These are phyloP conservation scores for Cyclophora albipunctata DNA, from an alignment of 2,888 invertebrate species.

Conservation along the genomic window DNA sequence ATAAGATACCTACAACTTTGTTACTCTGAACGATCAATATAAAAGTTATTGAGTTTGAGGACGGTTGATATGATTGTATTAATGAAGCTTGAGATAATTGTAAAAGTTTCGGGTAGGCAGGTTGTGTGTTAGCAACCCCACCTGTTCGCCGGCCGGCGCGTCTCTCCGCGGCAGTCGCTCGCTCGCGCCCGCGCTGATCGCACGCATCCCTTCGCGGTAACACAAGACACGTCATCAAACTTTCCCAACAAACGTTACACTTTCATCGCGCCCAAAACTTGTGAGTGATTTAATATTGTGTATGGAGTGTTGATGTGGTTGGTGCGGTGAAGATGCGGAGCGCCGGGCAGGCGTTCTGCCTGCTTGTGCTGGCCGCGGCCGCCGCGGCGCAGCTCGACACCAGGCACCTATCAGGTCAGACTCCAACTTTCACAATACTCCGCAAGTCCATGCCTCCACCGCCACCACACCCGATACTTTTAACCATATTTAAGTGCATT, in stretches of 20 bases:
- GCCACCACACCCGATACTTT: neutral
- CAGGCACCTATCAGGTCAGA: slow-evolving; percentile 62
- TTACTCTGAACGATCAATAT: no score
- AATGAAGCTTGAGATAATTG: no score
- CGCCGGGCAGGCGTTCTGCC: slow-evolving; percentile 68
- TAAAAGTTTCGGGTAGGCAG: slow-evolving; percentile 10
- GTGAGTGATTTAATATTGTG: slow-evolving; percentile 32
- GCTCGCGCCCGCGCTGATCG: slow-evolving; percentile 31
- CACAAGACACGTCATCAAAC: slow-evolving; percentile 55
- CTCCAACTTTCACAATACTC: slow-evolving; percentile 2
- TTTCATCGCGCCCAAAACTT: slow-evolving; percentile 41
- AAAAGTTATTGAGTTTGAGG: no score
- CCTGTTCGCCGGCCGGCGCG: slow-evolving; percentile 35
- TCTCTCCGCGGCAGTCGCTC: slow-evolving; percentile 39
- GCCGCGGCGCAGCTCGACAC: slow-evolving; percentile 59
- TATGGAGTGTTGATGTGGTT: slow-evolving; percentile 66
- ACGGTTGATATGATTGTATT: no score
- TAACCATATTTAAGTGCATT: neutral
- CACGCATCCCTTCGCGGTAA: slow-evolving; percentile 24
- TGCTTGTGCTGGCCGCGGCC: slow-evolving; percentile 47
- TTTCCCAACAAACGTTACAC: slow-evolving; percentile 52
- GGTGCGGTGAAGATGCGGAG: slow-evolving; percentile 58
- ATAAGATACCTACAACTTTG: no score
- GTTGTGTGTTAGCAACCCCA: slow-evolving; percentile 33
- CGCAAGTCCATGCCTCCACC: no score